Base-by-base conservation (phyloP, 1,140 invertebrate species). In the Paraescarpia echinospica region DNA sequence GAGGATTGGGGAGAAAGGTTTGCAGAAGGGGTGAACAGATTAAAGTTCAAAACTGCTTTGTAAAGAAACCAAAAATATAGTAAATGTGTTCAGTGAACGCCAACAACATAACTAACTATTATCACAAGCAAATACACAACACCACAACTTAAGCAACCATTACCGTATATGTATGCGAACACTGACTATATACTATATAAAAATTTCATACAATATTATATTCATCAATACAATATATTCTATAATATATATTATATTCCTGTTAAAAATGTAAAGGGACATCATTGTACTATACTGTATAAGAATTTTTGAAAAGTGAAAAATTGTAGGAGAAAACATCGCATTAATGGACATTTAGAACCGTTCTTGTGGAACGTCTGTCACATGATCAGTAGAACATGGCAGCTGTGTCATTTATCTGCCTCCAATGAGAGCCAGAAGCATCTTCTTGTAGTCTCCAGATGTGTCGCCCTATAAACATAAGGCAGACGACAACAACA, bases 361-460 rank as follows among this genome's bases (percentile, higher is more conserved):
- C 59, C 59, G 14, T 77, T 77, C 59, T 77, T 27, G 9, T 77
- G 59, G 59, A 27, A 12, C 22, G 59, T 51, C 48, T 77, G 59
- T 27, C 59, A 77, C 22, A 18, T 77, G 59, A 77, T 6, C 18
- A 77, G 14, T 77, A 5, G 59, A 27, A 12, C 9, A 77, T 0
- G 22, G 22, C 22, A 77, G 2, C 12, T 12, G 41, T 41, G 41
- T 41, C 41, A 12, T 77, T 77, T 77, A 77, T 77, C 59, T 77
- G 18, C 14, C 89, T 5, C 89, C 89, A 35, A 91, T 12, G 34
- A 91, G 34, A 33, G 91, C 41, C 4, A 91, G 91, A 33, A 91
- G 41, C 33, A 48, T 33, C 41, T 51, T 91, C n/a, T 51, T 91
- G n/a, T 91, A 91, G 41, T 91, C 91, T 22, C 91, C 91, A 27